Evolutionary conservation across 1,140 invertebrate genomes (phyloP).

Genomic region (Drosophila malerkotliana): DNA sequence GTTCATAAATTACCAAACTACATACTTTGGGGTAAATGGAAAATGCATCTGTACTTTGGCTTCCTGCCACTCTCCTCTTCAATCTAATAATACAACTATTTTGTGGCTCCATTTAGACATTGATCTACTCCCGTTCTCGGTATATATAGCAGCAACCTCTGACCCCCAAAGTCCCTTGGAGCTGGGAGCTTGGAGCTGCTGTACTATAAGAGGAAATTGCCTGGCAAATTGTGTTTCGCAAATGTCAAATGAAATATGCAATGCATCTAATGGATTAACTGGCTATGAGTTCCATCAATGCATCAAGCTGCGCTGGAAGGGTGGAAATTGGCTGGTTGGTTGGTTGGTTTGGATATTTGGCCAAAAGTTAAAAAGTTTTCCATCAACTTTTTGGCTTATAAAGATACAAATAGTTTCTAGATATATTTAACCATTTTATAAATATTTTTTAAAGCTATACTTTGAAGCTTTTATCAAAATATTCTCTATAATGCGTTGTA

Average conservation of each 20-base stretch:
- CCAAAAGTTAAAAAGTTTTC: slow-evolving; percentile 21
- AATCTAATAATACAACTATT: slow-evolving; percentile 73
- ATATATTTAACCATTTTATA: too few relatives aligned
- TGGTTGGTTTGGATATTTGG: slow-evolving; percentile 7
- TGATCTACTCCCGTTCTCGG: slow-evolving; percentile 1
- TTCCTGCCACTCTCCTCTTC: not conserved
- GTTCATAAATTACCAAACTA: not conserved
- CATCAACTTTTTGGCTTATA: slow-evolving; percentile 18
- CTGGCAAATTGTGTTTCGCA: slow-evolving; percentile 71
- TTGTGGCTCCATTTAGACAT: slow-evolving; percentile 38
- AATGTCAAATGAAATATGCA: slow-evolving; percentile 82
- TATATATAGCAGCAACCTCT: not conserved
- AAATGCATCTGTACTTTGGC: slow-evolving; percentile 1
- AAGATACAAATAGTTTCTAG: too few relatives aligned
- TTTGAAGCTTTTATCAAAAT: not conserved
- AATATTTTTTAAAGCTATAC: too few relatives aligned
- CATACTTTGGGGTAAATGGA: not conserved
- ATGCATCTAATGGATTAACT: slow-evolving; percentile 77
- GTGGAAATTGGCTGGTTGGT: not conserved
- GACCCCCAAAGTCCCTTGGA: slow-evolving; percentile 14
- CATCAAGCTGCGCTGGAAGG: slow-evolving; percentile 49
- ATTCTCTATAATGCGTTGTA: not conserved
- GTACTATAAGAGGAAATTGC: slow-evolving; percentile 25
- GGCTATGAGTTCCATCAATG: slow-evolving; percentile 64
- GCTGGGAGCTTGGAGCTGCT: slow-evolving; percentile 6